These are phyloP conservation scores for Bradysia coprophila DNA, from an alignment of 1,140 invertebrate species.

Conservation along the genomic window DNA sequence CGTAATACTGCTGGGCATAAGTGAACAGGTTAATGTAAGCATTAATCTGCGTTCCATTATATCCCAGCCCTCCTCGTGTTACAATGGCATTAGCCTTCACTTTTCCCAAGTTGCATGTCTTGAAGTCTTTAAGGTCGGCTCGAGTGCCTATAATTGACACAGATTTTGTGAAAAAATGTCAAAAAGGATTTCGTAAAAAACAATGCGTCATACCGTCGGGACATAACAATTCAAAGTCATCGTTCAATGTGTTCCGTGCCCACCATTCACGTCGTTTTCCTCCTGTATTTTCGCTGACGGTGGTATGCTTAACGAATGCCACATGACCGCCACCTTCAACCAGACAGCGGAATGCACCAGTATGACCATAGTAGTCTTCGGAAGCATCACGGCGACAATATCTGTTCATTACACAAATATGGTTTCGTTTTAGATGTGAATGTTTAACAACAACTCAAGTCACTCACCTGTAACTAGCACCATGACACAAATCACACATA, in stretches of 20 bases:
- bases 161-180: background rate
- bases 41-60: slow-evolving; percentile 63
- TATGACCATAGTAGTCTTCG: slow-evolving; percentile 79
- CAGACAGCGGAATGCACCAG: slow-evolving; percentile 80
- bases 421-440: no score
- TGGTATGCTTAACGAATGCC: slow-evolving; percentile 86
- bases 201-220: slow-evolving; percentile 48
- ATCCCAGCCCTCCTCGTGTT: slow-evolving; percentile 49
- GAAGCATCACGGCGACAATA: slow-evolving; percentile 69
- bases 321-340: slow-evolving; percentile 90
- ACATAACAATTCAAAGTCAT: slow-evolving; percentile 88
- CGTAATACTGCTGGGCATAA: slow-evolving; percentile 82
- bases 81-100: slow-evolving; percentile 86
- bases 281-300: slow-evolving; percentile 78
- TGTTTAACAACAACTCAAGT: no score
- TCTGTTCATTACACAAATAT: no score
- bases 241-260: slow-evolving; percentile 77
- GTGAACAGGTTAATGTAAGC: slow-evolving; percentile 74
- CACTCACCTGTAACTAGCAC: slow-evolving; percentile 61
- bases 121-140: slow-evolving; percentile 57
- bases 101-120: slow-evolving; percentile 73
- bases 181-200: background rate
- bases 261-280: slow-evolving; percentile 79
- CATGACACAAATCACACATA: slow-evolving; percentile 87
- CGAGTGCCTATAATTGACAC: slow-evolving; percentile 36